Conservation (phyloP, 2,113 vertebrate species). For the Rhineura floridana region DNA sequence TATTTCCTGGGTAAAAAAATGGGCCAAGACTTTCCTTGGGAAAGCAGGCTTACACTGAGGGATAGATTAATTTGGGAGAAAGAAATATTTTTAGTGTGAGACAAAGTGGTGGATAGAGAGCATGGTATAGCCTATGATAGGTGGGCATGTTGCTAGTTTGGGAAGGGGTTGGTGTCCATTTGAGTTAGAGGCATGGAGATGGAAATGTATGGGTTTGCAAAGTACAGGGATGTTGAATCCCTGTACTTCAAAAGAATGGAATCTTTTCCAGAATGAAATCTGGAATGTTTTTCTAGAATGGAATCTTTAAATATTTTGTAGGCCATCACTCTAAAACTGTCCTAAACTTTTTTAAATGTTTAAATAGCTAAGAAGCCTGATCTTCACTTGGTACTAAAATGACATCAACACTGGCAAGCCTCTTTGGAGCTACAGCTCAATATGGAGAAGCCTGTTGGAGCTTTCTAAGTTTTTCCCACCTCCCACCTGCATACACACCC, state of each 20-base stretch:
- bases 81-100: neutral
- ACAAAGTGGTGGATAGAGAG: neutral
- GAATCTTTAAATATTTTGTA: neutral
- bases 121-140: neutral
- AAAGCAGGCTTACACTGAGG: neutral
- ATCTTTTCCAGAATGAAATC: no score
- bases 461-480: neutral
- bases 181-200: neutral
- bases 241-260: no score
- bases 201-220: neutral
- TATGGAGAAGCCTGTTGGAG: neutral
- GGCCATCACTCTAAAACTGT: neutral
- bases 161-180: neutral
- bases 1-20: neutral
- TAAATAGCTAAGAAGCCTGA: neutral
- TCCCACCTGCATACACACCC: neutral
- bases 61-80: neutral
- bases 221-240: no score
- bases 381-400: neutral
- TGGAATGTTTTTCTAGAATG: neutral
- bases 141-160: neutral
- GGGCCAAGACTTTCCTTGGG: neutral
- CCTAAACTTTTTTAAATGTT: neutral
- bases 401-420: neutral
- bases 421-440: neutral